A percentile compares a stretch with the other conserved stretches of the same genome.
Evolutionary conservation across 1,140 invertebrate species (phyloP).

Genomic region (Drosophila santomea): DNA sequence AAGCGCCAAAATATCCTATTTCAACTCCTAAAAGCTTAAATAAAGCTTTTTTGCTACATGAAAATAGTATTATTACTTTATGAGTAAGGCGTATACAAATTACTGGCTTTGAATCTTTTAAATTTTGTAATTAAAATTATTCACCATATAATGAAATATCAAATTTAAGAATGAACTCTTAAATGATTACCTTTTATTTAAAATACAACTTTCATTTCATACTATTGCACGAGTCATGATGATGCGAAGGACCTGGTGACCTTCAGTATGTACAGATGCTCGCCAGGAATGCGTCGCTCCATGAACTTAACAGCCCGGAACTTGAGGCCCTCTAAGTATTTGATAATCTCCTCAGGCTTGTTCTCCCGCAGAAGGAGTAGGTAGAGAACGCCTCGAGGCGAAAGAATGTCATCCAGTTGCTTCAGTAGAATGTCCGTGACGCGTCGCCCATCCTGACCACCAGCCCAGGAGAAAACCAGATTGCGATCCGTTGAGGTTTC

Average conservation of each 20-base stretch:
- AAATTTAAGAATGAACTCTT: conserved; percentile 6
- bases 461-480: conserved; percentile 92
- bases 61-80: no score
- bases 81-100: no score
- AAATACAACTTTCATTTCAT: conserved; percentile 15
- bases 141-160: not conserved
- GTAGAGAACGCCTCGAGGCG: conserved; percentile 91
- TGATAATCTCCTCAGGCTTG: conserved; percentile 90
- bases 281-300: conserved; percentile 87
- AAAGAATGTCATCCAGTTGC: conserved; percentile 89
- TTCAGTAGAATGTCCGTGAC: conserved; percentile 92
- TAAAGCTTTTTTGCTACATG: no score
- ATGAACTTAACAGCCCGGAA: conserved; percentile 88
- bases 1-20: no score
- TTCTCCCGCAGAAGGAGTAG: conserved; percentile 95
- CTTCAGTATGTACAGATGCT: conserved; percentile 86
- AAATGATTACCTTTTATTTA: not conserved
- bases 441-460: conserved; percentile 91
- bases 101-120: not conserved
- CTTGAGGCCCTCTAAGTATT: conserved; percentile 86
- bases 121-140: conserved; percentile 1
- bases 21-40: no score
- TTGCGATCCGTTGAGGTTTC: conserved; percentile 51
- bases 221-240: conserved; percentile 44
- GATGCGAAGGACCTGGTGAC: conserved; percentile 56